Conservation (phyloP, 2,797 vertebrate species). For the Sebastolobus altivelis region DNA sequence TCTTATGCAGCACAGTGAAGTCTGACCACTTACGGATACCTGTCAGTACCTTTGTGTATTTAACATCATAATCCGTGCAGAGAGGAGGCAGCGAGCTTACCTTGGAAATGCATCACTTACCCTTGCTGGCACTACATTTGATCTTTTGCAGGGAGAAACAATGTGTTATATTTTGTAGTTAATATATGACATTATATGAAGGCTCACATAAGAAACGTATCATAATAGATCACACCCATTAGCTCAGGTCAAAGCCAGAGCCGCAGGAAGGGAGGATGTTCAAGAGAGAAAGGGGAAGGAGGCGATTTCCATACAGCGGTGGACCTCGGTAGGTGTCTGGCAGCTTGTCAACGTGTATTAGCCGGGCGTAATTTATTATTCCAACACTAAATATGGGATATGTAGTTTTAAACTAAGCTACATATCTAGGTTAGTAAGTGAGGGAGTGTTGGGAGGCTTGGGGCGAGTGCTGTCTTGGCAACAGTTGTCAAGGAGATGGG, state of each 20-base stretch:
- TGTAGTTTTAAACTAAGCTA: conserved; percentile 16
- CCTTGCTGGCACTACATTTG: conserved; percentile 50
- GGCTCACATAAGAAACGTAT: not conserved
- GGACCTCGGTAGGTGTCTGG: conserved; percentile 82
- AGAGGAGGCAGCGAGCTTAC: conserved; percentile 41
- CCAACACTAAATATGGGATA: conserved; percentile 15
- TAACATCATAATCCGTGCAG: conserved; percentile 9
- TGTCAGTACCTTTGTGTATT: not conserved
- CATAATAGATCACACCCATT: not conserved
- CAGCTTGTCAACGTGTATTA: conserved; percentile 68
- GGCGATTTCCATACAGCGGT: conserved; percentile 11
- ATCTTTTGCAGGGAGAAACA: conserved; percentile 45
- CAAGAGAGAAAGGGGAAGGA: conserved; percentile 16
- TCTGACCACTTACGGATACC: not conserved
- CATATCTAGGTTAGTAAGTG: conserved; percentile 53
- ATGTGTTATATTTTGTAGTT: conserved; percentile 12
- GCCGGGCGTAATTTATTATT: not conserved
- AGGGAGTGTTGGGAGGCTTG: conserved; percentile 7
- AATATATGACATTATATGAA: not conserved
- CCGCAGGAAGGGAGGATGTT: not conserved
- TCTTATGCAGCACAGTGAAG: not conserved
- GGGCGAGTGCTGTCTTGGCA: conserved; percentile 30
- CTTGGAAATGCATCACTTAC: conserved; percentile 64
- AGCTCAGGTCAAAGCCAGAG: conserved; percentile 11
- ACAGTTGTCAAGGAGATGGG: conserved; percentile 28